Evolutionary conservation across 2,113 vertebrate genomes (phyloP).

Genomic region (Synodontis membranacea): DNA sequence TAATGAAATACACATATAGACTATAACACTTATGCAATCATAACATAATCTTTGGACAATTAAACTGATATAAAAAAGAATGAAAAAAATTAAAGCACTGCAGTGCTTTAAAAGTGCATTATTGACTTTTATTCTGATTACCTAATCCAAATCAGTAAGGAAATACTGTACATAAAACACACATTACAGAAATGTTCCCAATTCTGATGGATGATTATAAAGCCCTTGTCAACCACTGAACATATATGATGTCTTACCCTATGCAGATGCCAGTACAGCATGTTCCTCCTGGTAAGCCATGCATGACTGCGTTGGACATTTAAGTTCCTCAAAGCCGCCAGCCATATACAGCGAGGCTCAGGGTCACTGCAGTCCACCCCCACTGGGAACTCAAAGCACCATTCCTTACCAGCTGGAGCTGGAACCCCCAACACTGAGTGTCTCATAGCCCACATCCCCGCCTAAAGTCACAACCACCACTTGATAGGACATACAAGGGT

Average conservation of each 20-base stretch:
- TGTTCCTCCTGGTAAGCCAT: conserved; percentile 53
- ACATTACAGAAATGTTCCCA: background rate
- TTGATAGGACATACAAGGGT: conserved; percentile 8
- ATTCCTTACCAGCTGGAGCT: conserved; percentile 69
- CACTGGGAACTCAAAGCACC: conserved; percentile 82
- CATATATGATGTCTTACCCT: conserved; percentile 62
- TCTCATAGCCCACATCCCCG: conserved; percentile 41
- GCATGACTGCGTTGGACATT: conserved; percentile 49
- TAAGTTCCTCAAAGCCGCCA: conserved; percentile 74
- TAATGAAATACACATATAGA: background rate
- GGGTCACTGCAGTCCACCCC: conserved; percentile 89
- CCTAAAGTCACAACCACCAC: background rate
- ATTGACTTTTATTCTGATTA: background rate
- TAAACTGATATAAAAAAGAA: background rate
- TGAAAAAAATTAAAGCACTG: background rate
- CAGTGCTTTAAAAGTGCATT: background rate
- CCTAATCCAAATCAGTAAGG: background rate
- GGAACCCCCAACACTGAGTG: conserved; percentile 50
- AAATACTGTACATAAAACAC: background rate
- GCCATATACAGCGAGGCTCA: conserved; percentile 89
- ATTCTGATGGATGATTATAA: background rate
- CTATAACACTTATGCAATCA: background rate
- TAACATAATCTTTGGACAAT: background rate
- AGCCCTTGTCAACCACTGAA: no score
- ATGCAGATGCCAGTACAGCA: conserved; percentile 53